A percentile compares a stretch with the other conserved stretches of the same genome.
Evolutionary conservation across 2,797 vertebrate species (phyloP).

Genomic region (Gila robusta): DNA sequence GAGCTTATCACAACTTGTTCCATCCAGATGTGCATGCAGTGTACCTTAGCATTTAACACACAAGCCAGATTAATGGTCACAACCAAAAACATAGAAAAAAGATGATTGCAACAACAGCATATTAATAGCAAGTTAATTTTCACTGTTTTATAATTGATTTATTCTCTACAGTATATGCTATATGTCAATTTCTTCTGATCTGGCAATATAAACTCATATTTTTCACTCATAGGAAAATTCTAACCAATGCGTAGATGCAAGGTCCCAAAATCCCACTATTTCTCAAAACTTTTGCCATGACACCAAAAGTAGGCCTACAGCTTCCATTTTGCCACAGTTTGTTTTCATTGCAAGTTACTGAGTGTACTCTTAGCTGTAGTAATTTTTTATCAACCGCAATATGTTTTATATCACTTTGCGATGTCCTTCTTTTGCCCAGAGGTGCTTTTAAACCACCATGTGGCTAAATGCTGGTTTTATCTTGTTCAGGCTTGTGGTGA

Average conservation of each 20-base stretch:
- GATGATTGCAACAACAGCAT: background rate
- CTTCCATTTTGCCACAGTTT: slow-evolving; percentile 3
- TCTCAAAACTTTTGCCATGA: background rate
- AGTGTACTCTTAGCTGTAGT: slow-evolving; percentile 29
- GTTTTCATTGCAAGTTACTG: slow-evolving; percentile 1
- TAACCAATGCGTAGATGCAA: background rate
- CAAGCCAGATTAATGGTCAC: background rate
- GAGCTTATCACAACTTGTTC: background rate
- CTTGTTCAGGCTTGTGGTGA: slow-evolving; percentile 61
- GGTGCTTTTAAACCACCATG: slow-evolving; percentile 67
- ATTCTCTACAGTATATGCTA: background rate
- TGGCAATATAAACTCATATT: background rate
- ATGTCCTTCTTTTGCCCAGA: slow-evolving; percentile 52
- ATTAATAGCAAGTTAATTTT: background rate
- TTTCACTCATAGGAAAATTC: background rate
- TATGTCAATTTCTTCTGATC: background rate
- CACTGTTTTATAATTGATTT: background rate
- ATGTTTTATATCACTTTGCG: slow-evolving; percentile 60
- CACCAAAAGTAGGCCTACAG: background rate
- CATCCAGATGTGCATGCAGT: background rate
- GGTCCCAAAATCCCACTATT: too few relatives aligned
- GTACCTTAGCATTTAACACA: background rate
- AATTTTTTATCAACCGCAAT: slow-evolving; percentile 55
- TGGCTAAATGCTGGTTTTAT: slow-evolving; percentile 74
- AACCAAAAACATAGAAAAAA: background rate